phyloP scores from a whole-genome alignment of 2,113 vertebrate species.

The human (Homo sapiens) region GRCh38 chr7:97612501-97613000 shows the following conservation, averaged over 20 bases:
- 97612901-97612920: background rate
- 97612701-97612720: background rate
- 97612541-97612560: background rate
- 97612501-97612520: background rate
- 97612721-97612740: background rate
- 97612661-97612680: background rate
- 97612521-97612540: background rate
- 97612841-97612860: background rate
- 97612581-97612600: background rate
- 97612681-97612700: background rate
- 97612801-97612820: background rate
- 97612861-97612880: background rate
- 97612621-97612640: background rate
- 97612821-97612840: background rate
- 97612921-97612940: background rate
- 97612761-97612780: background rate
- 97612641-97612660: background rate
- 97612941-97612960: background rate
- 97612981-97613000: background rate
- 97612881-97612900: background rate
- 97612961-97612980: background rate
- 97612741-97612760: background rate
- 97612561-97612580: background rate
- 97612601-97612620: background rate
- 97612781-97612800: background rate